Evolutionary conservation across 1,140 invertebrate genomes (phyloP).

Genomic region (Drosophila baimaii): DNA sequence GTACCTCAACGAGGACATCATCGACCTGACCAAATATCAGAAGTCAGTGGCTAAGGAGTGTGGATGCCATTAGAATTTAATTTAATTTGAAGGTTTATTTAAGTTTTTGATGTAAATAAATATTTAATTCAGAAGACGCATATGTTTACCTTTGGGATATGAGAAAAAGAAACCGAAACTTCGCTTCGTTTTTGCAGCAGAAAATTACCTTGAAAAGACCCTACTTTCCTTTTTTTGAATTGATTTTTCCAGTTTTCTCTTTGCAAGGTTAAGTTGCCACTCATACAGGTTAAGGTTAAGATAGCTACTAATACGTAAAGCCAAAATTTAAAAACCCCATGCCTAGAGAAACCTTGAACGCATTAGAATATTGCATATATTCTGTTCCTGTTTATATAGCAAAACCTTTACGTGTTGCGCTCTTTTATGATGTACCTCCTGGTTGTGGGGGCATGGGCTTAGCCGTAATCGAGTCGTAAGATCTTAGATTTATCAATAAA

Average conservation of each 20-base stretch:
- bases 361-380: conserved; percentile 9
- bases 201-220: not conserved
- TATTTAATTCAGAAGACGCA: not conserved
- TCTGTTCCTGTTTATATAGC: conserved; percentile 14
- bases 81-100: not conserved
- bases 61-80: conserved; percentile 65
- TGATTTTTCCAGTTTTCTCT: not conserved
- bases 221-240: not conserved
- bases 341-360: not conserved
- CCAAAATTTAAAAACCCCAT: too few species aligned
- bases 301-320: not conserved
- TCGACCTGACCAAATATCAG: conserved; percentile 79
- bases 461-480: conserved; percentile 46
- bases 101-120: conserved; percentile 13
- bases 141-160: too few species aligned
- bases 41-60: conserved; percentile 79
- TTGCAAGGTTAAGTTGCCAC: not conserved
- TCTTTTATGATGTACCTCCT: conserved; percentile 26
- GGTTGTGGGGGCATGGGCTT: conserved; percentile 15
- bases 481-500: conserved; percentile 80
- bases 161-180: not conserved
- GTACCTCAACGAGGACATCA: conserved; percentile 78
- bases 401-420: conserved; percentile 21
- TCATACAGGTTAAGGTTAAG: too few species aligned
- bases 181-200: not conserved